Evolutionary conservation across 2,113 vertebrate genomes (phyloP).

Genomic region (Pelvicachromis taeniatus): DNA sequence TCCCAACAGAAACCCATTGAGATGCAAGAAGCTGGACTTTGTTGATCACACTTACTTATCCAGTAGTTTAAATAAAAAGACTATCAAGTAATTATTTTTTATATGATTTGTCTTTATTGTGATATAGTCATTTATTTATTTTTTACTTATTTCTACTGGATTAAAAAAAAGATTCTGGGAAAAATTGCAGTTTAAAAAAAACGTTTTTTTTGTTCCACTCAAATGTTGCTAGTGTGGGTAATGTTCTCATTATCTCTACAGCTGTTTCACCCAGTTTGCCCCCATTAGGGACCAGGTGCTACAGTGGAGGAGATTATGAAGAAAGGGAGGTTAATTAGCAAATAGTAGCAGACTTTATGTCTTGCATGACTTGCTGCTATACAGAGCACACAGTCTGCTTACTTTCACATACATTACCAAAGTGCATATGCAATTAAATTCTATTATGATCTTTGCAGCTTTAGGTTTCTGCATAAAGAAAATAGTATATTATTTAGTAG

Average conservation of each 20-base stretch:
- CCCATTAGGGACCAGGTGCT: neutral
- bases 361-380: slow-evolving; percentile 67
- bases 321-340: slow-evolving; percentile 55
- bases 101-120: neutral
- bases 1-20: neutral
- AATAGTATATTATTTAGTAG: neutral
- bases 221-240: neutral
- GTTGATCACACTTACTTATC: neutral
- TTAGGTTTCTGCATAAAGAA: neutral
- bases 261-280: neutral
- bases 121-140: neutral
- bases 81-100: neutral
- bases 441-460: neutral
- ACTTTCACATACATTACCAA: neutral
- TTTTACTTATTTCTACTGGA: neutral
- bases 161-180: neutral
- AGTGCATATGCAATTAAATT: neutral
- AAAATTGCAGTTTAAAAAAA: neutral
- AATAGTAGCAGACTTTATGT: slow-evolving; percentile 49
- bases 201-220: neutral
- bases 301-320: slow-evolving; percentile 54
- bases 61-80: neutral
- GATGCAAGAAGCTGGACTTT: neutral
- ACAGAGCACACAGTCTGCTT: slow-evolving; percentile 43
- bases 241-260: slow-evolving; percentile 4